Evolutionary conservation across 2,113 vertebrate genomes (phyloP), one percentile per base, ranked within the genome.

Genomic region (Monarcha castaneiventris): DNA sequence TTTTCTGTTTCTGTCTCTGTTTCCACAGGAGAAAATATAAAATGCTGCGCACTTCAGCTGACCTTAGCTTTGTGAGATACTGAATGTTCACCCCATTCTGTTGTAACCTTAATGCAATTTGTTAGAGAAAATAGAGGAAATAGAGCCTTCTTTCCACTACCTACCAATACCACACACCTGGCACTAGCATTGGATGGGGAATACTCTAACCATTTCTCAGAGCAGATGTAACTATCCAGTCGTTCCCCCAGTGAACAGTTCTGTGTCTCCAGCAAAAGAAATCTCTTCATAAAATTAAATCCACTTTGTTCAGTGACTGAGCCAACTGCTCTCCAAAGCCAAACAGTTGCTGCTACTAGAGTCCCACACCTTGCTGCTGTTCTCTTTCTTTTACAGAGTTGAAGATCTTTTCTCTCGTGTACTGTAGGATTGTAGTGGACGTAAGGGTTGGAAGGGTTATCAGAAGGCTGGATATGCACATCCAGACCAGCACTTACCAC

Each of bases 241-340:
- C 33, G 78, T 90, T 93, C 23, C 91, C 67, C 55, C 7, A 7
- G 52, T 63, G 64, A 84, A 83, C 61, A 64, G 30, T 78, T 89
- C 64, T 48, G 30, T 44, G 59, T 52, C 62, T 89, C 83, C 20
- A 81, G 44, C 76, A 84, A 67, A 90, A 58, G 59, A 51, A 94
- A 87, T 87, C 59, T 82, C 77, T 91, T 87, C 30, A 55, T 75
- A 75, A 95, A 95, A 96, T 94, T 87, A 87, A 84, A 95, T 59
- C 51, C 64, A 67, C 52, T 96, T 81, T 78, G n/a, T 82, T 75
- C 63, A 82, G 72, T 64, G 46, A 62, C 81, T 68, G 66, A 92
- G 83, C 18, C 69, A 84, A 51, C 41, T 55, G 33, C 82, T 67
- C 59, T 93, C 82, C 67, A 90, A 89, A 88, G 88, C 37, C 83